Conservation (phyloP, 64 coral and sea anemone species). For the Acropora yongei region DNA sequence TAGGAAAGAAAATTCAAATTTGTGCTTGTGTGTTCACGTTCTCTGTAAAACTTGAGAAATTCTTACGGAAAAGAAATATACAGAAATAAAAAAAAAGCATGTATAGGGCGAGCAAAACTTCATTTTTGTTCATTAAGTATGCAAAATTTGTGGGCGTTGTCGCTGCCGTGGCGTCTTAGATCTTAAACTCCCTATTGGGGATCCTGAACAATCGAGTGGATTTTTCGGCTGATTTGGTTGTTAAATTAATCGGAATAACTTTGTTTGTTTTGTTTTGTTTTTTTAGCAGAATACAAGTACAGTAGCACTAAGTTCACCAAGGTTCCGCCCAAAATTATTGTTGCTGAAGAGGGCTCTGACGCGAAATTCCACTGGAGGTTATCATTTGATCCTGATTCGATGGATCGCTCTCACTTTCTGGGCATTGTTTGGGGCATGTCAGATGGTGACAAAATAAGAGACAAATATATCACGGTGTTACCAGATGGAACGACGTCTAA, state of each 20-base stretch:
- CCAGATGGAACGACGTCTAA: background rate
- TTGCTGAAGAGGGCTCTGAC: background rate
- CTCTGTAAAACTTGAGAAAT: too few relatives aligned
- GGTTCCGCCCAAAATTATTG: background rate
- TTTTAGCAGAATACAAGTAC: background rate
- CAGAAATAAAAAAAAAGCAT: too few relatives aligned
- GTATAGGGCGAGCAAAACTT: too few relatives aligned
- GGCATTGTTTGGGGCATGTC: background rate
- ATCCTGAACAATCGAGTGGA: too few relatives aligned
- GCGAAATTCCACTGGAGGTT: background rate
- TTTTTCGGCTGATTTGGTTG: background rate
- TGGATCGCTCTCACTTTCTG: background rate
- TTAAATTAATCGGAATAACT: background rate
- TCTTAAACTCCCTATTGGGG: too few relatives aligned
- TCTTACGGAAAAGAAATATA: too few relatives aligned
- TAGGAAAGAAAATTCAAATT: too few relatives aligned
- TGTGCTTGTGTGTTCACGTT: too few relatives aligned
- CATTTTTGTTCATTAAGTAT: too few relatives aligned
- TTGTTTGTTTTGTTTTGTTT: background rate
- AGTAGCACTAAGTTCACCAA: background rate
- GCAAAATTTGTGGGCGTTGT: too few relatives aligned
- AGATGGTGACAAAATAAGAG: background rate
- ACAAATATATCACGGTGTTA: background rate
- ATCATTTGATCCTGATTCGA: background rate
- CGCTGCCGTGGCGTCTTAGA: too few relatives aligned